These are phyloP conservation scores for Perca flavescens DNA, from an alignment of 2,113 vertebrate species.

Conservation along the genomic window DNA sequence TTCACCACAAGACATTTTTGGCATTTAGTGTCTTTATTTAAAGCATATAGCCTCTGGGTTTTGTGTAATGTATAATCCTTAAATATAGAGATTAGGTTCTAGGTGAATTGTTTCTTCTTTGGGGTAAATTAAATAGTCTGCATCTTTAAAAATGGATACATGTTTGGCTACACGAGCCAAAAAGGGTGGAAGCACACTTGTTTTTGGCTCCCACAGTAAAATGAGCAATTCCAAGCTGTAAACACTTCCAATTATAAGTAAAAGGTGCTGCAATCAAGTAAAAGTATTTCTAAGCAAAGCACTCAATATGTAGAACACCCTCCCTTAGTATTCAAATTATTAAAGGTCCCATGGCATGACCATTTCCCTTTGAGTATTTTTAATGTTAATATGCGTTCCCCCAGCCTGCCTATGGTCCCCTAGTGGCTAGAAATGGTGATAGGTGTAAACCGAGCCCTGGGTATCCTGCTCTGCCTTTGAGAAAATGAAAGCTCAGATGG, in stretches of 20 bases:
- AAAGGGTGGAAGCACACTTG: not conserved
- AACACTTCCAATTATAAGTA: not conserved
- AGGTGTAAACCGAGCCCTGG: too few relatives aligned
- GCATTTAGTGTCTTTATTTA: not conserved
- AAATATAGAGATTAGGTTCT: not conserved
- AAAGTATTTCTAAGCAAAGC: too few relatives aligned
- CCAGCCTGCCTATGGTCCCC: too few relatives aligned
- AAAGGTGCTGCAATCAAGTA: not conserved
- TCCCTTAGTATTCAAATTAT: not conserved
- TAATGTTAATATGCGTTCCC: too few relatives aligned
- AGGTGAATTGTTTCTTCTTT: not conserved
- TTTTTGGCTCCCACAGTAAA: too few relatives aligned
- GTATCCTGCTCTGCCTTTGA: too few relatives aligned
- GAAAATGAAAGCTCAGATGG: too few relatives aligned
- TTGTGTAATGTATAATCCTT: too few relatives aligned
- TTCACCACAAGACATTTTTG: not conserved
- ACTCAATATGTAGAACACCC: not conserved
- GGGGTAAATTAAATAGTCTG: too few relatives aligned
- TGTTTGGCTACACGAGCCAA: not conserved
- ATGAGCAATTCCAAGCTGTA: not conserved
- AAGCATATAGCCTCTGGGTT: not conserved
- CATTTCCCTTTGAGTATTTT: too few relatives aligned
- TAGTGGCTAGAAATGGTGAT: too few relatives aligned
- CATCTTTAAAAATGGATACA: not conserved
- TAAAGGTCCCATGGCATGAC: too few relatives aligned